Evolutionary conservation across 2,797 vertebrate species (phyloP).

Genomic region (Nannoperca obscura): DNA sequence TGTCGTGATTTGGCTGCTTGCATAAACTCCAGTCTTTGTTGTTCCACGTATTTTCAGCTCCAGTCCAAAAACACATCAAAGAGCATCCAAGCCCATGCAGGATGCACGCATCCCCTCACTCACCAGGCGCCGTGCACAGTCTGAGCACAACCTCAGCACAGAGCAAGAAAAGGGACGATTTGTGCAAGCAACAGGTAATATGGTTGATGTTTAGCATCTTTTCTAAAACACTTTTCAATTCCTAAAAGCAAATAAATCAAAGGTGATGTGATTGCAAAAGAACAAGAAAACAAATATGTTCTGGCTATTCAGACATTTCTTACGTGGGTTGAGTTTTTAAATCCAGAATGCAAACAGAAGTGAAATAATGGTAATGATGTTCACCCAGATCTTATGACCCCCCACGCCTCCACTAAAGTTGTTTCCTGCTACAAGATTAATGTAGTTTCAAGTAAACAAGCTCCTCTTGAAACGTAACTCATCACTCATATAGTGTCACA

Average conservation of each 20-base stretch:
- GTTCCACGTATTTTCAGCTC: background rate
- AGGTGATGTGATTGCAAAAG: background rate
- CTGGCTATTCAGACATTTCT: background rate
- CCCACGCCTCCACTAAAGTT: no score
- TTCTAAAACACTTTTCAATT: no score
- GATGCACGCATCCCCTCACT: slow-evolving; percentile 20
- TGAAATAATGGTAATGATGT: background rate
- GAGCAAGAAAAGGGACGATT: background rate
- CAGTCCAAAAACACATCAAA: slow-evolving; percentile 25
- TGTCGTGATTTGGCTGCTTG: slow-evolving; percentile 37
- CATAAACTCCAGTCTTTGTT: slow-evolving; percentile 44
- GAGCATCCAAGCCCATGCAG: slow-evolving; percentile 20
- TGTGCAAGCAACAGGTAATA: background rate
- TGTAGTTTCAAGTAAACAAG: background rate
- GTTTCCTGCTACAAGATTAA: background rate
- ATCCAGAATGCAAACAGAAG: background rate
- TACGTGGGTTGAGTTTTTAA: background rate
- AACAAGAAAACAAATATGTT: no score
- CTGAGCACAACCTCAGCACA: slow-evolving; percentile 13
- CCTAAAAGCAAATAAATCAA: no score
- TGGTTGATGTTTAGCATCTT: background rate
- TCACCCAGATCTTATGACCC: background rate
- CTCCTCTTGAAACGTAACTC: background rate
- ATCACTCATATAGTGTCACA: slow-evolving; percentile 24
- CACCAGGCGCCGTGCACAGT: background rate